These are phyloP conservation scores for Aphidoletes aphidimyza DNA, from an alignment of 2,888 invertebrate species.

Conservation along the genomic window DNA sequence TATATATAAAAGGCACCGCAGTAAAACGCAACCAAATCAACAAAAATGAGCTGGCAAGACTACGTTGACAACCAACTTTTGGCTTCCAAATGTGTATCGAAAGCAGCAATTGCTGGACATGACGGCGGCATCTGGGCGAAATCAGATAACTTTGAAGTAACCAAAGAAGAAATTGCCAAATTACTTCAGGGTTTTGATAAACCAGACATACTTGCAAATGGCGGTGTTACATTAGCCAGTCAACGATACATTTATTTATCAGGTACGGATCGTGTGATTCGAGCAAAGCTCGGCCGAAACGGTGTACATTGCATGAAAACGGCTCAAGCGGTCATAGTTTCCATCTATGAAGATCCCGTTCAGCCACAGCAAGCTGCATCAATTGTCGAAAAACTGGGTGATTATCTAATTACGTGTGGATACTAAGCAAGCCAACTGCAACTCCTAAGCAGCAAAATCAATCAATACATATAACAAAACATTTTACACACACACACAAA, in stretches of 20 bases:
- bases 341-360: slow-evolving; percentile 95
- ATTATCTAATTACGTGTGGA: slow-evolving; percentile 96
- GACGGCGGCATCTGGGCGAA: slow-evolving; percentile 96
- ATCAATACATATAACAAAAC: not conserved
- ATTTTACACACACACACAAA: not conserved
- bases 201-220: slow-evolving; percentile 88
- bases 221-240: slow-evolving; percentile 91
- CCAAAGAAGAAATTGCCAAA: slow-evolving; percentile 91
- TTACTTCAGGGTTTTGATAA: slow-evolving; percentile 91
- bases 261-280: slow-evolving; percentile 91
- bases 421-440: slow-evolving; percentile 72
- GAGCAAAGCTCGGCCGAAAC: slow-evolving; percentile 92
- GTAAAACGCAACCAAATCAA: no score
- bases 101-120: slow-evolving; percentile 94
- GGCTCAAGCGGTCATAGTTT: slow-evolving; percentile 92
- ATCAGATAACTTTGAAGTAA: slow-evolving; percentile 92
- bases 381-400: slow-evolving; percentile 96
- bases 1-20: no score
- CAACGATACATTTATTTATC: slow-evolving; percentile 95
- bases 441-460: not conserved
- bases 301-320: slow-evolving; percentile 97
- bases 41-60: slow-evolving; percentile 94
- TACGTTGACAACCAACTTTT: slow-evolving; percentile 97
- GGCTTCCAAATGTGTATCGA: slow-evolving; percentile 93
- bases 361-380: slow-evolving; percentile 97